Evolutionary conservation across 1,140 invertebrate genomes (phyloP).

Genomic region (Lepidurus packardi): DNA sequence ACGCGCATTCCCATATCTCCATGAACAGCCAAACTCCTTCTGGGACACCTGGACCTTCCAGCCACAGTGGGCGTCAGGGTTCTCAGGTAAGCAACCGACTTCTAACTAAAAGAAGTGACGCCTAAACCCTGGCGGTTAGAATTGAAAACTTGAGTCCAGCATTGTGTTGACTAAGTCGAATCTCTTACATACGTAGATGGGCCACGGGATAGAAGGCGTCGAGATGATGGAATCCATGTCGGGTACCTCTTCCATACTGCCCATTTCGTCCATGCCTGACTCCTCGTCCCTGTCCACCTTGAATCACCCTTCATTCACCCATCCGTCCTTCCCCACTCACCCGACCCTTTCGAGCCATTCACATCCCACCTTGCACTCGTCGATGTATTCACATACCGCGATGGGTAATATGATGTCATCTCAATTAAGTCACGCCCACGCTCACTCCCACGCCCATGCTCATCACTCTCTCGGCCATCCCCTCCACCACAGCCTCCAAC

Average conservation of each 20-base stretch:
- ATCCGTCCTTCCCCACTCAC: constrained; percentile 25
- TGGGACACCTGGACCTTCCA: not conserved
- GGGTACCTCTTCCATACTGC: constrained; percentile 23
- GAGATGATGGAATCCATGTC: constrained; percentile 34
- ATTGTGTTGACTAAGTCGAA: not conserved
- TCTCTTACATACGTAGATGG: constrained; percentile 16
- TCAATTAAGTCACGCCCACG: constrained; percentile 44
- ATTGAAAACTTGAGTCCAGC: no score
- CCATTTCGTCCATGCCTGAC: constrained; percentile 32
- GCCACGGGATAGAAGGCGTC: constrained; percentile 30
- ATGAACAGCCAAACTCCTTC: constrained; percentile 25
- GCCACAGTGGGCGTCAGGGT: constrained; percentile 29
- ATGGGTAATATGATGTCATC: constrained; percentile 76
- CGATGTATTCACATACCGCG: constrained; percentile 57
- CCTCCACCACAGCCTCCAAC: constrained; percentile 55
- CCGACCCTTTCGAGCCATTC: constrained; percentile 29
- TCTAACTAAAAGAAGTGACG: not conserved
- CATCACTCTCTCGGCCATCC: constrained; percentile 44
- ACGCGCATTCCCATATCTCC: constrained; percentile 24
- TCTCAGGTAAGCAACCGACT: constrained; percentile 24
- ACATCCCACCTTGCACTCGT: constrained; percentile 24
- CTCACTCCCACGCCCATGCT: constrained; percentile 33
- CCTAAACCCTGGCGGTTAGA: no score
- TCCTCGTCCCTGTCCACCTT: constrained; percentile 23
- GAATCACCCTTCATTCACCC: constrained; percentile 24